Base-by-base conservation (phyloP, 2,888 invertebrate species). In the Leptinotarsa peninsularis region DNA sequence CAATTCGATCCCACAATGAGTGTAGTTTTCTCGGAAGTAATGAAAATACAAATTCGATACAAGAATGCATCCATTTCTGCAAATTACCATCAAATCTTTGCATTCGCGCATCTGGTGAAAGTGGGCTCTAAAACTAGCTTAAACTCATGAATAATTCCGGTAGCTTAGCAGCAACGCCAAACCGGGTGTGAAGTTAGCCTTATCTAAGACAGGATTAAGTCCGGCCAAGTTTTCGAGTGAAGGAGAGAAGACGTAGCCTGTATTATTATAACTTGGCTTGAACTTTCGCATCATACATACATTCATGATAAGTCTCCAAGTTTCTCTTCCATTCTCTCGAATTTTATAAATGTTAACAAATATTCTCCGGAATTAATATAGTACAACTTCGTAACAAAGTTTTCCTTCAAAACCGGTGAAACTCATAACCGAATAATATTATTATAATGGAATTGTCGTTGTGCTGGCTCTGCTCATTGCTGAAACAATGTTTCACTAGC, bases 141-240 rank as follows among this genome's bases (percentile, higher is more conserved):
- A 86, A 81, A 87, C 86, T 88, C 85, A 87, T 88, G 87, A 88
- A 87, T 87, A 87, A 88, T 88, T 54, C 87, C 86, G 85, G 84
- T 80, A 84, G 87, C 87, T 88, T 86, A 87, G 85, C 85, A 84
- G 81, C 84, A 86, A 85, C 82, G 84, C 85, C 85, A 84, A 85
- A 85, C 86, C 85, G 86, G 63, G 86, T 86, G 87, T 86, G 81
- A 80, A 87, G 85, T 86, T 85, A 82, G 83, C 84, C 84, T 87
- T 87, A 87, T 87, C 86, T 87, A 85, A 87, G 87, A 84, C 86
- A 82, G 85, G 86, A 87, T 87, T 87, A 86, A 85, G 85, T 83
- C 84, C 82, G 80, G 82, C 82, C 82, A 86, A 87, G 83, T 85
- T 86, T 83, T 78, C 81, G 81, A 80, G 81, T 78, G 73, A 69